These are phyloP conservation scores for Chelonoidis abingdonii DNA, from an alignment of 2,113 vertebrate species.

Conservation along the genomic window DNA sequence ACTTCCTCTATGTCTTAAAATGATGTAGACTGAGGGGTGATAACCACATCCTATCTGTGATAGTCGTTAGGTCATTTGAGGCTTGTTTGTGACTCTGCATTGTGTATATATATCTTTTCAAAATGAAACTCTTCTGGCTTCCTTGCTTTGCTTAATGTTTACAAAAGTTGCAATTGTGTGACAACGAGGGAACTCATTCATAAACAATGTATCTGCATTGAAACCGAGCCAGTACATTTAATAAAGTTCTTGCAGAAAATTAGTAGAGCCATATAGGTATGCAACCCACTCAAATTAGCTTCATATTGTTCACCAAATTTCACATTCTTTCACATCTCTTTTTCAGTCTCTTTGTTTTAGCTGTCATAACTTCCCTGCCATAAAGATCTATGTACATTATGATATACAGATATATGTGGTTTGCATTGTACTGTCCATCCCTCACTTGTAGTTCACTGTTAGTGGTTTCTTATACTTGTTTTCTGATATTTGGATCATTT, in stretches of 20 bases:
- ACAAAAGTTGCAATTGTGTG: slow-evolving; percentile 13
- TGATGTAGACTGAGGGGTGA: slow-evolving; percentile 23
- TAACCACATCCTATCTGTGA: slow-evolving; percentile 63
- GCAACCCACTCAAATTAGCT: not conserved
- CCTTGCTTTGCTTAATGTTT: not conserved
- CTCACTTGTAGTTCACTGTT: not conserved
- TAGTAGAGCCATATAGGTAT: not conserved
- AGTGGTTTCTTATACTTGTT: not conserved
- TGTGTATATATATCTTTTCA: slow-evolving; percentile 20
- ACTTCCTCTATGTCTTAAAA: slow-evolving; percentile 52
- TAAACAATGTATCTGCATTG: not conserved
- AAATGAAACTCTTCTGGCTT: slow-evolving; percentile 3
- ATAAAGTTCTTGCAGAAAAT: not conserved
- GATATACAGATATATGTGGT: not conserved
- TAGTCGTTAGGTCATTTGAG: not conserved
- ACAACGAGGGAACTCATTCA: not conserved
- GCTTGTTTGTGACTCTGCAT: not conserved
- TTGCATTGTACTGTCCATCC: not conserved
- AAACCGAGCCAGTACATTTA: not conserved
- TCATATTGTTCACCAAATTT: not conserved
- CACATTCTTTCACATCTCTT: fast-evolving
- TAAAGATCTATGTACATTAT: not conserved
- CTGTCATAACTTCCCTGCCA: not conserved
- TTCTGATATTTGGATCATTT: not conserved
- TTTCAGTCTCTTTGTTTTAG: not conserved